Base-by-base conservation (phyloP, 2,113 vertebrate species). In the Tringa solitaria region DNA sequence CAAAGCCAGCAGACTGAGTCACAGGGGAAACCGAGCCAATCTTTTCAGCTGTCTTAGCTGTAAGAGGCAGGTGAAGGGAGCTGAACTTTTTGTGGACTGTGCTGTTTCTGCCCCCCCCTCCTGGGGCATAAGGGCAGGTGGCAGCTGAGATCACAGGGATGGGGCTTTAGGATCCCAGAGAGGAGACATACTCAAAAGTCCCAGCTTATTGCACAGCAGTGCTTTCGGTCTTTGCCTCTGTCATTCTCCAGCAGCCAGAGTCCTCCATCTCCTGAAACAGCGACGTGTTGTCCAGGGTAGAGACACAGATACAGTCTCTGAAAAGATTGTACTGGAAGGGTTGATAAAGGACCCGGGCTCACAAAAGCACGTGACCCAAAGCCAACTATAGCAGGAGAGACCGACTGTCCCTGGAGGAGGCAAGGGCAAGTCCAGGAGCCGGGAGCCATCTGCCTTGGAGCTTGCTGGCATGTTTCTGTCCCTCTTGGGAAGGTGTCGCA, bases 271-370 rank as follows among this genome's bases (percentile, higher is more conserved):
- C n/a, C 45, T 35, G 1, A 45, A 45, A 14, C 13, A 50, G 14
- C 43, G 64, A 30, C 21, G 1, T 7, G n/a, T 0, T 3, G 9
- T 11, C 43, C 27, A 18, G n/a, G 27, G 33, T 3, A 50, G n/a
- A 39, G 28, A 7, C 3, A 3, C 0, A 0, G 51, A 8, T 17
- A 8, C 6, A 8, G 7, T 16, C 45, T 41, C 60, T 8, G 24
- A 9, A 26, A 18, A 10, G 45, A 24, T 28, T 16, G 12, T 17
- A 9, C 63, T 30, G 39, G 7, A 45, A 61, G 26, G 63, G 46
- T 2, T 59, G 45, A 5, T 12, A 26, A 54, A 67, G 73, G 72
- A 16, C 8, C 23, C 9, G 37, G 32, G 32, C 4, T 84, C 79
- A 72, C 50, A 21, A 4, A 82, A 64, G 65, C 1, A 1, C 68